These are phyloP conservation scores for Acanthosepion pharaonis DNA, from an alignment of 2,888 invertebrate genomes.

Conservation along the genomic window DNA sequence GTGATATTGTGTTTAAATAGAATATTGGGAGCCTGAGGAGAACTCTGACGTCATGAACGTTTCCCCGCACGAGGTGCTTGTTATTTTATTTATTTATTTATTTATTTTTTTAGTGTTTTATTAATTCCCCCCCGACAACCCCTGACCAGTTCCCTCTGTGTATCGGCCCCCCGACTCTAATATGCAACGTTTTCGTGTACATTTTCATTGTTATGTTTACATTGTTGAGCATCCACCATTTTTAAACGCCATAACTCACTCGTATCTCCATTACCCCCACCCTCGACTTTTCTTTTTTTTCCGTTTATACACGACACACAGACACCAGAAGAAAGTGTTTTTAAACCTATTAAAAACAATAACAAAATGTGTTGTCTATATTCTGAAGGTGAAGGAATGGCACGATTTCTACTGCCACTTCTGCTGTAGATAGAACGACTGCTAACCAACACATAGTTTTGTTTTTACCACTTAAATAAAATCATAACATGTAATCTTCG, in stretches of 20 bases:
- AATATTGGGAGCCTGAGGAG: too few relatives aligned
- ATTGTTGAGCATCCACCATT: neutral
- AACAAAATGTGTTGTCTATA: too few relatives aligned
- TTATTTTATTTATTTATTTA: neutral
- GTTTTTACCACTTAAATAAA: too few relatives aligned
- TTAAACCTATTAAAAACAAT: neutral
- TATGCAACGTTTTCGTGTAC: neutral
- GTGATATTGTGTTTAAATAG: conserved; percentile 33
- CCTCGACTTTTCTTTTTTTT: neutral
- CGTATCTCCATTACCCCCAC: neutral
- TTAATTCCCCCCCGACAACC: neutral
- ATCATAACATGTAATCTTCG: too few relatives aligned
- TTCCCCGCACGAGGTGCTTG: neutral
- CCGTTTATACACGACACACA: neutral
- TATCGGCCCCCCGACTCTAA: neutral
- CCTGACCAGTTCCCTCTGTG: neutral
- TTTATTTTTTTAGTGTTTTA: too few relatives aligned
- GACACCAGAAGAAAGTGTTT: neutral
- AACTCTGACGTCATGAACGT: neutral
- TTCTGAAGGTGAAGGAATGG: too few relatives aligned
- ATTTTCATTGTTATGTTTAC: conserved; percentile 12
- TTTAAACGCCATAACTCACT: neutral
- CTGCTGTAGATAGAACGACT: too few relatives aligned
- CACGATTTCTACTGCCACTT: too few relatives aligned
- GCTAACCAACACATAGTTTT: too few relatives aligned